Conservation (phyloP, 2,888 invertebrate species). For the Oligia latruncula region DNA sequence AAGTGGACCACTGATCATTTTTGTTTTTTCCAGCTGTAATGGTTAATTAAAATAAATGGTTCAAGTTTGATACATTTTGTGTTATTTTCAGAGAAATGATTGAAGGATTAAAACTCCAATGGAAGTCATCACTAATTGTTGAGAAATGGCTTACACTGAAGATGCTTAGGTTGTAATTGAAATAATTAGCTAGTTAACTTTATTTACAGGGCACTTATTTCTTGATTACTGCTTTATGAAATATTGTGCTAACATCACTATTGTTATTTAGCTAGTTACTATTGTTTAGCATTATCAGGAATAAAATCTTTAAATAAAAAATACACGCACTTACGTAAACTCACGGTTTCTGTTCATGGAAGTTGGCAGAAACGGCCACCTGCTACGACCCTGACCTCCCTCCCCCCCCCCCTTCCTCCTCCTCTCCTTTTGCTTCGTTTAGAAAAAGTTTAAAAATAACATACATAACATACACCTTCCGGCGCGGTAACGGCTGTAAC, state of each 20-base stretch:
- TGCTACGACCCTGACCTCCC: not conserved
- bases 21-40: no score
- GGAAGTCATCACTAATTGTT: not conserved
- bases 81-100: no score
- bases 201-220: not conserved
- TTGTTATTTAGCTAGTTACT: not conserved
- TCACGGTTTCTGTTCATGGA: not conserved
- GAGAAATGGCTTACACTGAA: not conserved
- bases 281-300: not conserved
- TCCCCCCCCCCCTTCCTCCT: no score
- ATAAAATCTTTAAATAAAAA: not conserved
- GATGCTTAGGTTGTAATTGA: not conserved
- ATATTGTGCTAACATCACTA: not conserved
- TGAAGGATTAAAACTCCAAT: no score
- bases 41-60: no score
- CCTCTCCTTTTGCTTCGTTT: not conserved
- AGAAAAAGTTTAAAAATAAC: not conserved
- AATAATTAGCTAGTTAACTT: not conserved
- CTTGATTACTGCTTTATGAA: not conserved
- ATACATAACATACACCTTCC: slow-evolving; percentile 6
- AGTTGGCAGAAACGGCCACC: not conserved
- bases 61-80: no score
- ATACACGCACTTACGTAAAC: not conserved
- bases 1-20: no score
- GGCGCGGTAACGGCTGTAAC: no score